These are phyloP conservation scores for Gonocerus acuteangulatus DNA, from an alignment of 2,888 invertebrate species.

Conservation along the genomic window DNA sequence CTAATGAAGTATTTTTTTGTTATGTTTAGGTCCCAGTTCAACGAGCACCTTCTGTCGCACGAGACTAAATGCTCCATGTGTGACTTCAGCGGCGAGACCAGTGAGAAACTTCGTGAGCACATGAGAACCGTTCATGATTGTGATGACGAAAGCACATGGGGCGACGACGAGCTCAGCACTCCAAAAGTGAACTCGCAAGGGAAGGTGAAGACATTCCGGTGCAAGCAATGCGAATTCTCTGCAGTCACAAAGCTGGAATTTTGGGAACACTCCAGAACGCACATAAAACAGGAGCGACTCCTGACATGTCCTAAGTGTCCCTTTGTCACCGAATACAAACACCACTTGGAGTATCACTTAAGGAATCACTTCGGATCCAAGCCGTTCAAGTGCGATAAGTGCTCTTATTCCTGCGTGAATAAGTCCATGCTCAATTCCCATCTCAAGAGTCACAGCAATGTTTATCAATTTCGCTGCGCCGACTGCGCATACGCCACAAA, in stretches of 20 bases:
- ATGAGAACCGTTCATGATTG: conserved; percentile 47
- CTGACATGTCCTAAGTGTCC: conserved; percentile 86
- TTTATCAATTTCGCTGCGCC: conserved; percentile 86
- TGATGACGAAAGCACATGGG: conserved; percentile 40
- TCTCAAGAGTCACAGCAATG: conserved; percentile 86
- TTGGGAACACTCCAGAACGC: conserved; percentile 84
- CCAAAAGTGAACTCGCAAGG: conserved; percentile 68
- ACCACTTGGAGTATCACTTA: conserved; percentile 94
- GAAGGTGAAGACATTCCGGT: conserved; percentile 50
- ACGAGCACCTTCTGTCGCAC: conserved; percentile 48
- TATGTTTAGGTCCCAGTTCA: conserved; percentile 44
- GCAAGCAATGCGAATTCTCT: conserved; percentile 44
- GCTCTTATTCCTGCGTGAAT: conserved; percentile 88
- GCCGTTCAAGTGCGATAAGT: conserved; percentile 87
- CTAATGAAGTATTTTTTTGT: too few species aligned
- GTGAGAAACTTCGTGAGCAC: conserved; percentile 47
- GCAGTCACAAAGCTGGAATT: conserved; percentile 83
- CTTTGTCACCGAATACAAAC: conserved; percentile 97
- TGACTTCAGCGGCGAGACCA: conserved; percentile 49
- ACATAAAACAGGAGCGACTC: conserved; percentile 89
- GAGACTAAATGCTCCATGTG: conserved; percentile 50
- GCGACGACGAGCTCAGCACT: conserved; percentile 50
- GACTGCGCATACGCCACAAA: conserved; percentile 95
- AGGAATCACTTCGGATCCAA: conserved; percentile 91
- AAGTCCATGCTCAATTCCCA: conserved; percentile 99